Conservation (phyloP, 2,888 invertebrate genomes). For the Yponomeuta malinellus region DNA sequence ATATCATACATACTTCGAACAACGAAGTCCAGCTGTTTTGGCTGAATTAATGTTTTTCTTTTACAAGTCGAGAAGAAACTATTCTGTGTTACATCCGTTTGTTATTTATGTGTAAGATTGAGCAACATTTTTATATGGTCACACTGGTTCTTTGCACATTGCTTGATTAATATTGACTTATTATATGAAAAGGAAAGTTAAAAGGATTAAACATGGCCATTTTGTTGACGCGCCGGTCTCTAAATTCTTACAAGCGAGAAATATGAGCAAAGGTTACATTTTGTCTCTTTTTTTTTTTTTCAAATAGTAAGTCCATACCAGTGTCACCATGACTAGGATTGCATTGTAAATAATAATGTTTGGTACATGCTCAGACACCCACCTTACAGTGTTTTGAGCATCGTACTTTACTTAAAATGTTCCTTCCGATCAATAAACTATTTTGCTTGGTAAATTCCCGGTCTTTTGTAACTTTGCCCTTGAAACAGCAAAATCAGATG, state of each 20-base stretch:
- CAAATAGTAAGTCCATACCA: conserved; percentile 33
- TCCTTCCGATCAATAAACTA: conserved; percentile 25
- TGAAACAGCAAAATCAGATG: no score
- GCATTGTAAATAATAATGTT: conserved; percentile 66
- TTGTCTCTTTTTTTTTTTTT: conserved; percentile 19
- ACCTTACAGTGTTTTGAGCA: conserved; percentile 47
- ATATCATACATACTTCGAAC: conserved; percentile 25
- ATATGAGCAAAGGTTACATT: no score
- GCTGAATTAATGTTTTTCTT: conserved; percentile 47
- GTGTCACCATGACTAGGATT: conserved; percentile 55
- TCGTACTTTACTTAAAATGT: conserved; percentile 48
- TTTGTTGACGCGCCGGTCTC: no score
- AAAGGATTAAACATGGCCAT: no score
- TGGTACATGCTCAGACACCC: conserved; percentile 60
- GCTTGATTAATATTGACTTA: conserved; percentile 29
- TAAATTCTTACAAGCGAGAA: no score
- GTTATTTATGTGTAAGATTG: conserved; percentile 55
- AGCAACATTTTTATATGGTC: conserved; percentile 37
- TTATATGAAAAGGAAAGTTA: neutral
- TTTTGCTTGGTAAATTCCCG: neutral
- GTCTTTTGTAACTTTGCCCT: no score
- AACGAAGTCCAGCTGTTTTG: conserved; percentile 33
- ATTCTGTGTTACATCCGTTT: conserved; percentile 67
- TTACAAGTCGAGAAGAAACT: conserved; percentile 46
- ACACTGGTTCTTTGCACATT: conserved; percentile 41